Base-by-base conservation (phyloP, 2,113 vertebrate genomes). In the Rhadina sibilatrix region DNA sequence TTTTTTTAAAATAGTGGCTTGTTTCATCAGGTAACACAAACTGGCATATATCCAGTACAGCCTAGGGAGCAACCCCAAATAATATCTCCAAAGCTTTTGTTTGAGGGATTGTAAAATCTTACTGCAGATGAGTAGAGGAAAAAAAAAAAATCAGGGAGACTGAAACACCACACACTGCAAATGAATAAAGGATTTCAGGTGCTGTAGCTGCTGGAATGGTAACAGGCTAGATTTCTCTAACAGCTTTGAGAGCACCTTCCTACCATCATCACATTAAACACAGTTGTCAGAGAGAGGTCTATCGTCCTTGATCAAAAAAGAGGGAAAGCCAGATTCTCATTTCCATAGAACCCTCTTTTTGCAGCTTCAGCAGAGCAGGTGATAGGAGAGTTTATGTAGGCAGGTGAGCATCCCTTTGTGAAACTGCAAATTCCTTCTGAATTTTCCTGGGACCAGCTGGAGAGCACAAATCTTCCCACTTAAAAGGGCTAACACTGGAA, bases 321-420 rank as follows among this genome's bases (percentile, higher is more conserved):
- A 69, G 12, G 16, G 30, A 69, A 83, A 69, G 10, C 37, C 17
- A 83, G 12, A 40, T 53, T 92, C 30, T 57, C 44, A 33, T 35
- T 71, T 60, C 75, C 2, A 0, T 35, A 13, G 53, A 79, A 37
- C 9, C 5, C 9, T 79, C 30, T 66, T 70, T 31, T 37, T 2
- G 1, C 20, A 56, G 14, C 37, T 91, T 78, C 37, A 65, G 33
- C 44, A 27, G 69, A 46, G 35, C 65, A 91, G 44, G 80, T 21
- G 37, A 0, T 4, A n/a, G 0, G 2, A 25, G 33, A 47, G 10
- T 14, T 84, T 44, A 44, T 1, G 0, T 19, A 60, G 22, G 20
- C 20, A 56, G 24, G 17, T 53, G 22, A 91, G 22, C 23, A 53
- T 56, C 68, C 66, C 22, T 23, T 50, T 81, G 16, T 42, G 1